Conservation (phyloP, 2,797 vertebrate species). For the Poliocrania exsul region DNA sequence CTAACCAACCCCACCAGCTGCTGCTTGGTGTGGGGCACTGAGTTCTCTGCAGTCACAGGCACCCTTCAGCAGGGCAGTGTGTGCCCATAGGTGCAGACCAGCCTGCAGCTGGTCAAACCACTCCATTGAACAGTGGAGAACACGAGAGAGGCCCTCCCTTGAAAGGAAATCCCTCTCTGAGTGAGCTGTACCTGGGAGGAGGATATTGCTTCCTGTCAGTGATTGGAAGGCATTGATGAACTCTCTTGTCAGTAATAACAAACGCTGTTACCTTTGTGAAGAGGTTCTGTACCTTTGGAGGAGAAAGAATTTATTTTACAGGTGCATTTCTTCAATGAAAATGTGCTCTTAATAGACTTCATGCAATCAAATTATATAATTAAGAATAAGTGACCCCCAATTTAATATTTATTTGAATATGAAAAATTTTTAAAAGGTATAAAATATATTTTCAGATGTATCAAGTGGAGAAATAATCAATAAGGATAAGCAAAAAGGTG, state of each 20-base stretch:
- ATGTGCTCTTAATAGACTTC: not conserved
- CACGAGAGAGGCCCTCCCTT: not conserved
- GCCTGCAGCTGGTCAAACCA: not conserved
- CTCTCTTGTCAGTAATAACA: not conserved
- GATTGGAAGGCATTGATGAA: not conserved
- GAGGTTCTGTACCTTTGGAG: not conserved
- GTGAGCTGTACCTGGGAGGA: not conserved
- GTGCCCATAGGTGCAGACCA: not conserved
- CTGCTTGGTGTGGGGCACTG: too few relatives aligned
- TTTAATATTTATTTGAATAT: not conserved
- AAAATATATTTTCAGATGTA: not conserved
- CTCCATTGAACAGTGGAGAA: not conserved
- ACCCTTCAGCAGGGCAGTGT: fast-evolving
- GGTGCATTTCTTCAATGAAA: not conserved
- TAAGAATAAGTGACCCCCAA: not conserved
- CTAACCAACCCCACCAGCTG: not conserved
- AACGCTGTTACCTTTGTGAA: not conserved
- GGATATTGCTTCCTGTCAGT: not conserved
- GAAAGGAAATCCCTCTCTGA: not conserved
- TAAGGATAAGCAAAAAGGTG: not conserved
- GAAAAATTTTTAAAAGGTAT: not conserved
- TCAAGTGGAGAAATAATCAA: not conserved
- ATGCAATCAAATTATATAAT: not conserved
- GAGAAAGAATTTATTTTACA: not conserved
- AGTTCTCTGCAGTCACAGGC: too few relatives aligned